phyloP scores from a whole-genome alignment of 2,888 invertebrate species.

The Apotomis capreana region DNA sequence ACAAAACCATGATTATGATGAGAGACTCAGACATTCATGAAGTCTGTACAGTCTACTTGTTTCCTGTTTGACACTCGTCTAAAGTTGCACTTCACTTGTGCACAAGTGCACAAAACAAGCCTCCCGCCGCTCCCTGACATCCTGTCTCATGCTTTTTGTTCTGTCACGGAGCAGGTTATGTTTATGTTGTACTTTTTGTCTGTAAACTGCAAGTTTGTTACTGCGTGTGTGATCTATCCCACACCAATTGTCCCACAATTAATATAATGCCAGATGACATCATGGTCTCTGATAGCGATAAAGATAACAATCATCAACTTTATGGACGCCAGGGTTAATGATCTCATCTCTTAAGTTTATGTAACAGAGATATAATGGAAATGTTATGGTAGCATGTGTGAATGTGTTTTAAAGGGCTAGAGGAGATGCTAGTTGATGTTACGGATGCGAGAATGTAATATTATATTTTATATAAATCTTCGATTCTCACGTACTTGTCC shows the following conservation, averaged over 20 bases:
- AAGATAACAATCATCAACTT: conserved; percentile 16
- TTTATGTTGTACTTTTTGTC: neutral
- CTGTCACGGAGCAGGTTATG: neutral
- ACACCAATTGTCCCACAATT: conserved; percentile 24
- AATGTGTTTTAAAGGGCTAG: no score
- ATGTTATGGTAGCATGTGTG: neutral
- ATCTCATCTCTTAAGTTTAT: conserved; percentile 16
- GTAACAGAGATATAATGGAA: neutral
- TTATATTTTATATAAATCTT: no score
- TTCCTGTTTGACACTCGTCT: neutral
- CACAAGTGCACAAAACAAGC: conserved; percentile 19
- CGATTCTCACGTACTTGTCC: no score
- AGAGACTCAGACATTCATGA: no score
- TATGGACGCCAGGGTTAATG: conserved; percentile 1
- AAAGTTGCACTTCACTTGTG: neutral
- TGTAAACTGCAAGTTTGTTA: conserved; percentile 3
- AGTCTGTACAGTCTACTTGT: neutral
- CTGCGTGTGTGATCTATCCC: conserved; percentile 17
- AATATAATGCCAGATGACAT: conserved; percentile 25
- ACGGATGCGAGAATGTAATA: no score
- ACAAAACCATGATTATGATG: no score
- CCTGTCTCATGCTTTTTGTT: conserved; percentile 3
- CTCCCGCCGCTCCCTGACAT: conserved; percentile 14
- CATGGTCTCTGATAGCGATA: conserved; percentile 7
- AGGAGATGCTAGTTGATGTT: no score